Base-by-base conservation (phyloP, 2,888 invertebrate genomes). In the Drosophila ezoana region DNA sequence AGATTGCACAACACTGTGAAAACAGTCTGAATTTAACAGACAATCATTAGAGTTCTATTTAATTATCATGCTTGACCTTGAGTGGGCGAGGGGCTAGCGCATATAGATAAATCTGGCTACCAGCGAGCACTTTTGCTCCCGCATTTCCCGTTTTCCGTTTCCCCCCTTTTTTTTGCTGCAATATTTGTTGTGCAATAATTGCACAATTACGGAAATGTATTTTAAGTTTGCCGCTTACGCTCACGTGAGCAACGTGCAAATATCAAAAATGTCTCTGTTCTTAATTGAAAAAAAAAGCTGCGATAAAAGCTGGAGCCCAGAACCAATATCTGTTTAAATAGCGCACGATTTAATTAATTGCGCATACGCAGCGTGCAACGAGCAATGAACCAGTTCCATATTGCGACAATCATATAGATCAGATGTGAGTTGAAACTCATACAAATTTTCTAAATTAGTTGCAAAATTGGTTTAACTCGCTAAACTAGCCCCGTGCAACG, bases 401-500 rank as follows among this genome's bases (percentile, higher is more conserved):
- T 41, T 43, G 28, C 37, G 57, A 16, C 56, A 72, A 62, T 45
- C 51, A 60, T 32, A 13, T 75, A 23, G 28, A 49, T 56, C 63
- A 59, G 45, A 32, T 16, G 40, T 33, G 48, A 40, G 32, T 63
- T n/a, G 18, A 58, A 54, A 32, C 23, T 23, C 37, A 52, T 9
- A 60, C n/a, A 35, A 32, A 49, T 43, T 13, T 37, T 43, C 59
- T 65, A 68, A 83, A 87, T 84, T 81, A 67, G 67, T 64, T 48
- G 72, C 68, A 72, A 87, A 83, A 70, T 83, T 73, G 51, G 60
- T 51, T 83, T 79, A 83, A 83, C 76, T 86, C 67, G 87, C 69
- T 86, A 79, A 82, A 88, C 76, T 85, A 63, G 53, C 47, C 49
- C 37, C 53, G 70, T 57, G 76, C 60, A 51, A 52, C 20, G 37